These are phyloP conservation scores for Amphibalanus amphitrite DNA, from an alignment of 1,140 invertebrate genomes.

Conservation along the genomic window DNA sequence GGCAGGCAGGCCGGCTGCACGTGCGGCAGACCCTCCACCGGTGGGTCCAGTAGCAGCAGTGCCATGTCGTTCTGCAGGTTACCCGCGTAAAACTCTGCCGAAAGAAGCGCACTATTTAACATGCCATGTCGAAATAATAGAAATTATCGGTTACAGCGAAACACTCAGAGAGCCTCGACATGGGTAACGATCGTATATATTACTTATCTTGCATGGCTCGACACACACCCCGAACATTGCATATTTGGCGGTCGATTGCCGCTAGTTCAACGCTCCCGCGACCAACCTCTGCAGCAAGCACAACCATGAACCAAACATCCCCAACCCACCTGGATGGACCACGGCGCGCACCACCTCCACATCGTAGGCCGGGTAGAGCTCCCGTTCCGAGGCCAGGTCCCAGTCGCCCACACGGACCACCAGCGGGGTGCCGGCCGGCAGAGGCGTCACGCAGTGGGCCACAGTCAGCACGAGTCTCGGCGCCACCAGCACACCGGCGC, in stretches of 20 bases:
- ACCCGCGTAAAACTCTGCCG: conserved; percentile 13
- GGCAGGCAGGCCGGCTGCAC: conserved; percentile 11
- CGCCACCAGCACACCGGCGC: conserved; percentile 6
- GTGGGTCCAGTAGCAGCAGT: conserved; percentile 6
- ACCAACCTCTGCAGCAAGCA: too few relatives aligned
- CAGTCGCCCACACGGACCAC: not conserved
- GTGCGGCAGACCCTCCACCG: conserved; percentile 9
- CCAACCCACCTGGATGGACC: not conserved
- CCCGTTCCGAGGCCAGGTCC: not conserved
- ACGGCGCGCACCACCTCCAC: not conserved
- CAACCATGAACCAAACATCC: too few relatives aligned
- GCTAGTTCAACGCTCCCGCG: not conserved
- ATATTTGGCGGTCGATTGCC: not conserved
- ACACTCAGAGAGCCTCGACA: not conserved
- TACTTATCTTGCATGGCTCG: not conserved
- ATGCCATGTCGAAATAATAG: not conserved
- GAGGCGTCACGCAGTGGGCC: conserved; percentile 2
- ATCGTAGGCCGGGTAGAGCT: not conserved
- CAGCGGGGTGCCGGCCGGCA: not conserved
- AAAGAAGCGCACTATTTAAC: too few relatives aligned
- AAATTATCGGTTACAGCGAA: not conserved
- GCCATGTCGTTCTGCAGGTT: conserved; percentile 13
- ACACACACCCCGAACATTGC: not conserved
- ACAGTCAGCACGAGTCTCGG: conserved; percentile 4
- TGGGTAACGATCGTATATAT: not conserved